Conservation (phyloP, 2,888 invertebrate genomes). For the Limnephilus rhombicus region DNA sequence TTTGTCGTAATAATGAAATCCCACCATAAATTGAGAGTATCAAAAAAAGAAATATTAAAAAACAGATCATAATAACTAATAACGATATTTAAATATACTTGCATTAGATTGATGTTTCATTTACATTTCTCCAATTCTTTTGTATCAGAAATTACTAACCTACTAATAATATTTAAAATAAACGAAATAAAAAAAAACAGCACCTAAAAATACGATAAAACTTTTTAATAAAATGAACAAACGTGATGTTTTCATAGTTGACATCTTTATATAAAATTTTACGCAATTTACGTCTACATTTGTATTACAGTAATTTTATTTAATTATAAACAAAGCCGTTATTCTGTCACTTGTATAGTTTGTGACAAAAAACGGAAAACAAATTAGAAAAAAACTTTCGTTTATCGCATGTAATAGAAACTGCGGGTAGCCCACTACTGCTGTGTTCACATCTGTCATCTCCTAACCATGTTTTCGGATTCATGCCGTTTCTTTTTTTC, state of each 20-base stretch:
- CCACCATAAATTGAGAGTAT: too few relatives aligned
- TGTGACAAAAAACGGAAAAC: not conserved
- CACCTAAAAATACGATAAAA: not conserved
- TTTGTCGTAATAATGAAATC: too few relatives aligned
- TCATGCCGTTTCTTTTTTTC: conserved; percentile 51
- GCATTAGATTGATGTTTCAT: too few relatives aligned
- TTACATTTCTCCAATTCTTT: too few relatives aligned
- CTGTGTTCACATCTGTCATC: conserved; percentile 64
- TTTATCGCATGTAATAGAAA: conserved; percentile 31
- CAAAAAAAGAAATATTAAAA: too few relatives aligned
- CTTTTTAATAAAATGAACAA: not conserved
- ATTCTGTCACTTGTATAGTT: not conserved
- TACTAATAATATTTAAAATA: too few relatives aligned
- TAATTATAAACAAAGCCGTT: not conserved
- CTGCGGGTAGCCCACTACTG: conserved; percentile 51
- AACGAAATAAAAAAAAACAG: too few relatives aligned
- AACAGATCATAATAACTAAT: too few relatives aligned
- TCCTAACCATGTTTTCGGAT: conserved; percentile 59
- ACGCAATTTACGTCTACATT: not conserved
- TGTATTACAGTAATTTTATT: not conserved
- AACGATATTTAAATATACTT: too few relatives aligned
- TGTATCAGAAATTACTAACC: too few relatives aligned
- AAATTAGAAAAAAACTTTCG: conserved; percentile 14
- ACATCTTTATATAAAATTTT: not conserved
- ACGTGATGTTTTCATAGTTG: not conserved